Conservation (phyloP, 2,888 invertebrate genomes). For the Ectemnius continuus region DNA sequence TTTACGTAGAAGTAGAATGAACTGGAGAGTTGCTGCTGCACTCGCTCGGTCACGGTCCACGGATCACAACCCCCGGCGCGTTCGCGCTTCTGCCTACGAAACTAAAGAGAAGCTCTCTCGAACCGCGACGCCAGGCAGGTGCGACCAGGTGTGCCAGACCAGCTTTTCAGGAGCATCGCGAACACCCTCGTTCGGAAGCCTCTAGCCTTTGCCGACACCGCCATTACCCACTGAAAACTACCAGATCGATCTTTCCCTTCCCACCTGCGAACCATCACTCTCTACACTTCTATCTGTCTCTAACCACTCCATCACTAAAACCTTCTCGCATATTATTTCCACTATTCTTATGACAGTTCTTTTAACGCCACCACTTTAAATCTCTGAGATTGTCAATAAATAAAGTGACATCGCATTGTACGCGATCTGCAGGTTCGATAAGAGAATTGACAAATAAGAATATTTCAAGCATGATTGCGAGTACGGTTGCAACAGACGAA, state of each 20-base stretch:
- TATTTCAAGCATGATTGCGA: background rate
- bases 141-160: slow-evolving; percentile 60
- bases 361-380: too few species aligned
- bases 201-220: slow-evolving; percentile 28
- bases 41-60: slow-evolving; percentile 51
- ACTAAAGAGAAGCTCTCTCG: slow-evolving; percentile 40
- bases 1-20: slow-evolving; percentile 43
- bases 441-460: too few species aligned
- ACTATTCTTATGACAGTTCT: too few species aligned
- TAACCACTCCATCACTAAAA: too few species aligned
- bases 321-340: too few species aligned
- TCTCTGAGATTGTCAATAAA: too few species aligned
- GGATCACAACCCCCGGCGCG: slow-evolving; percentile 50
- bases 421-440: too few species aligned
- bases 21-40: slow-evolving; percentile 15
- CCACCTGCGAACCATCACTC: slow-evolving; percentile 47
- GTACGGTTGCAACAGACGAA: background rate
- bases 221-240: slow-evolving; percentile 28
- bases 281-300: background rate
- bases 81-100: slow-evolving; percentile 33
- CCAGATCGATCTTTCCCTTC: slow-evolving; percentile 37
- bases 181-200: slow-evolving; percentile 44
- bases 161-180: slow-evolving; percentile 38
- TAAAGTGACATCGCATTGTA: too few species aligned
- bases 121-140: slow-evolving; percentile 68